Evolutionary conservation across 2,888 invertebrate species (phyloP), one percentile per base, ranked within the genome.

Genomic region (Diaperis boleti): DNA sequence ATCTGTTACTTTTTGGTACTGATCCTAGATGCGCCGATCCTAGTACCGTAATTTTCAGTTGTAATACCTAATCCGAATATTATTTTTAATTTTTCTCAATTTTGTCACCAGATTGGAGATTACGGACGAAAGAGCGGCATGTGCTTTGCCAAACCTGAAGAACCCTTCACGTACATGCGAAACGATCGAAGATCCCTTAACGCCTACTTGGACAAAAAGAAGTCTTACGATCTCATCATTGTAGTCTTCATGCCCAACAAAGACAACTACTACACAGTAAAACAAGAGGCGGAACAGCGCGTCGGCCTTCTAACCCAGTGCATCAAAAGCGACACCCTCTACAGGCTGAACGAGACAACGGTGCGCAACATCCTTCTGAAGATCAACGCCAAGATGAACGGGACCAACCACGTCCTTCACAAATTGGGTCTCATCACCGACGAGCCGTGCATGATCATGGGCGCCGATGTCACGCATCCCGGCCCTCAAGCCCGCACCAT

Each of bases 391-490:
- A 96, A 96, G 80, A 75, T 95, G 57, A 92, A 92, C 81, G 94
- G 95, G 0, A 80, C 87, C 0, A 95, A 95, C 82, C 93, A 94
- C 74, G 79, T 74, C 18, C 56, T 74, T 10, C 3, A 7, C 0
- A 39, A 3, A 0, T 62, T 61, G 7, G 74, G 74, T 1, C 44
- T 42, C 0, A 68, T 75, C 7, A 50, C 74, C 62, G 69, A 56
- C 0, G 75, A 69, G 0, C 89, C 89, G 0, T 85, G 85, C 8
- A 87, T 91, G 78, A 74, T 82, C 39, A 80, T 81, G 79, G 96
- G 96, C 0, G 95, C 95, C 5, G 96, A 96, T 81, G 96, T 96
- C 3, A 95, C 95, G 0, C 96, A 96, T 83, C 95, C 96, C 0
- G 88, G 92, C 1, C 93, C 94, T 0, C 92, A 91, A 62, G 87